Conservation (phyloP, 2,113 vertebrate genomes). For the human (Homo sapiens) region DNA sequence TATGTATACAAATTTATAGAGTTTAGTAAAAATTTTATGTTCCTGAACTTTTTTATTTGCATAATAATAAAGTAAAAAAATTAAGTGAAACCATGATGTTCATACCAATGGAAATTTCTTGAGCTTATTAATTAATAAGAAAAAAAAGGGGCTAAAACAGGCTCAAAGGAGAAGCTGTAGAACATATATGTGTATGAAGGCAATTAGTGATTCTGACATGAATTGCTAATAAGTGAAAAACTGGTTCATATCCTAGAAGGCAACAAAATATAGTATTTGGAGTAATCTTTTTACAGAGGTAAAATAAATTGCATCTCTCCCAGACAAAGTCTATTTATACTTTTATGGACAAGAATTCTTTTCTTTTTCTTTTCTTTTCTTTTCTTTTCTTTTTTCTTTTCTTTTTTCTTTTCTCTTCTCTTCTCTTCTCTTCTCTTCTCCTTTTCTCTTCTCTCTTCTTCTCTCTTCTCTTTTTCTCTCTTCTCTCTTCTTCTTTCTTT, state of each 20-base stretch:
- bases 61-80: neutral
- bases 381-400: too few species aligned
- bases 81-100: neutral
- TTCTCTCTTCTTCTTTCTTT: too few species aligned
- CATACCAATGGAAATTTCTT: neutral
- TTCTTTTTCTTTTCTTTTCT: neutral
- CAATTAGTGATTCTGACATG: neutral
- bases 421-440: too few species aligned
- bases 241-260: neutral
- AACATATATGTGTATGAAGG: neutral
- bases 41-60: neutral
- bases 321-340: neutral
- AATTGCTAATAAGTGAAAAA: neutral
- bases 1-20: neutral
- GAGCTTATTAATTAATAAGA: neutral
- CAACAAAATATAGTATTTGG: neutral
- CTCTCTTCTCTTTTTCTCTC: rapidly evolving
- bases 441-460: too few species aligned
- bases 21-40: neutral
- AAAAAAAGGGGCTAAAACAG: neutral
- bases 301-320: neutral
- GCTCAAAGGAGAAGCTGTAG: neutral
- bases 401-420: too few species aligned
- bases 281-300: neutral
- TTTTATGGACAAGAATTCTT: neutral